Conservation (phyloP, 2,888 invertebrate genomes). For the Dinocampus coccinellae region DNA sequence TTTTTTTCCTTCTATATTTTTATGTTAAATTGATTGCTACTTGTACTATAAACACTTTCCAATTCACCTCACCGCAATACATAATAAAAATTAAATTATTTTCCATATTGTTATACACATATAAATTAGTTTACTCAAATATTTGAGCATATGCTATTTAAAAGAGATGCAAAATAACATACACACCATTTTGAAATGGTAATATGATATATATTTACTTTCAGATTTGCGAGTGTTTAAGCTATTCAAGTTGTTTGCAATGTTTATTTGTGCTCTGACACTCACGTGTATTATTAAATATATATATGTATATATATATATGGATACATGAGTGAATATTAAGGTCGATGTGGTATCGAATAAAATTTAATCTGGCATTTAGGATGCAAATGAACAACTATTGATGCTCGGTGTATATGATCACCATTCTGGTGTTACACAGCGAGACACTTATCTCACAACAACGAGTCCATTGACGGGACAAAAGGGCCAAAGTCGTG, state of each 20-base stretch:
- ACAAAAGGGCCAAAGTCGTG: conserved; percentile 29
- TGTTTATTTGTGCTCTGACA: too few species aligned
- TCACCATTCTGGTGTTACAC: conserved; percentile 27
- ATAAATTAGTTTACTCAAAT: neutral
- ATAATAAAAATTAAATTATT: neutral
- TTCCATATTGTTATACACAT: neutral
- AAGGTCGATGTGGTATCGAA: too few species aligned
- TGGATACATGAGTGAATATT: too few species aligned
- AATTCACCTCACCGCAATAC: neutral
- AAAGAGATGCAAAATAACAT: neutral
- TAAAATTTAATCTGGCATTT: conserved; percentile 26
- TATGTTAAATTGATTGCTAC: neutral
- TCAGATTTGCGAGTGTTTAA: conserved; percentile 16
- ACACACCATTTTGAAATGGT: neutral
- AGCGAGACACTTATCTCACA: conserved; percentile 18
- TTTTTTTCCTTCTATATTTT: neutral
- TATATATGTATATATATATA: too few species aligned
- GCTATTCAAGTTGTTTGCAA: conserved; percentile 25
- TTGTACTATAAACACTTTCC: neutral
- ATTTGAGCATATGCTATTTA: neutral
- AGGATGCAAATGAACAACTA: conserved; percentile 22
- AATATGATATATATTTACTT: neutral
- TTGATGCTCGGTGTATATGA: neutral
- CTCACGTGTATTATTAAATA: too few species aligned
- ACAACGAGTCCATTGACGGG: conserved; percentile 28